phyloP scores from a whole-genome alignment of 2,113 vertebrate species.

The Seriola rivoliana region DNA sequence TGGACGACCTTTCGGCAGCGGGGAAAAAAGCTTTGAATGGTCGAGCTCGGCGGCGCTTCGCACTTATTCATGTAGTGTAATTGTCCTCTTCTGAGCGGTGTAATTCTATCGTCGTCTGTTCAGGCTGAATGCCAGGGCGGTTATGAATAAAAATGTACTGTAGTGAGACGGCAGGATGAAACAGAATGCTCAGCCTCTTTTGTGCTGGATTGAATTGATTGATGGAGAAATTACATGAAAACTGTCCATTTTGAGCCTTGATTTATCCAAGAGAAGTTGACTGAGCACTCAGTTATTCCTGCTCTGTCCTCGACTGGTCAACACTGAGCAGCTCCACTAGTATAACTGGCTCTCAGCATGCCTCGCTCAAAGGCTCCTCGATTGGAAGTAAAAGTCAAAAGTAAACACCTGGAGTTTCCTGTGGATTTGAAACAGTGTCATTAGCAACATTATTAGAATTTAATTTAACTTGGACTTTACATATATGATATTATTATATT shows the following conservation, averaged over 20 bases:
- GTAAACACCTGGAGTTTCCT: too few species aligned
- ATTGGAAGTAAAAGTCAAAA: too few species aligned
- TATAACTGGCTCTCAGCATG: too few species aligned
- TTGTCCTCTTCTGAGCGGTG: slow-evolving; percentile 53
- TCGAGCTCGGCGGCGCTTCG: slow-evolving; percentile 1
- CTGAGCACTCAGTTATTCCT: too few species aligned
- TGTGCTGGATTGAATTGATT: neutral
- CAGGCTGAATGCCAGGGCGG: slow-evolving; percentile 23
- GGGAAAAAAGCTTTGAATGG: slow-evolving; percentile 26
- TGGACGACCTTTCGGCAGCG: slow-evolving; percentile 53
- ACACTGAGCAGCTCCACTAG: too few species aligned
- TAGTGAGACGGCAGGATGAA: slow-evolving; percentile 12
- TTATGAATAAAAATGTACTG: slow-evolving; percentile 43
- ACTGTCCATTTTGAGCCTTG: neutral
- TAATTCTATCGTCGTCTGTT: slow-evolving; percentile 55
- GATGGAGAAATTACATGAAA: slow-evolving; percentile 5
- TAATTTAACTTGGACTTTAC: too few species aligned
- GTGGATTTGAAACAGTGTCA: too few species aligned
- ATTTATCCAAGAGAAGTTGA: too few species aligned
- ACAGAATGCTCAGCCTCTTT: neutral
- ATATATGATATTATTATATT: too few species aligned
- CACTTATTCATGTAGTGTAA: slow-evolving; percentile 46
- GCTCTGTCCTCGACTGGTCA: too few species aligned
- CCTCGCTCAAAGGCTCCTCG: too few species aligned
- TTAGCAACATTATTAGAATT: too few species aligned